Evolutionary conservation across 2,113 vertebrate species (phyloP).

Genomic region (Microcebus jonahi): DNA sequence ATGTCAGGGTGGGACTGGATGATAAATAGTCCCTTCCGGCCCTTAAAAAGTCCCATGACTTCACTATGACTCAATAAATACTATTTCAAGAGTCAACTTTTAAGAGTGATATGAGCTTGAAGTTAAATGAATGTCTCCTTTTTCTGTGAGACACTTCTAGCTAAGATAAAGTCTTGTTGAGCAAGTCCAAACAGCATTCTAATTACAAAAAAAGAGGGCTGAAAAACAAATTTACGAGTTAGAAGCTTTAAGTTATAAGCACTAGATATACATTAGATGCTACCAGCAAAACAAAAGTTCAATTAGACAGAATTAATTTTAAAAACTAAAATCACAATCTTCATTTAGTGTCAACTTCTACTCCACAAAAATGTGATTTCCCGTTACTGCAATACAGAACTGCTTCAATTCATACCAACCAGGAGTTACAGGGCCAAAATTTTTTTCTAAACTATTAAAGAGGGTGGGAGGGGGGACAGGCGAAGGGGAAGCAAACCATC

Average conservation of each 20-base stretch:
- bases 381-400: conserved; percentile 9
- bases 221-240: neutral
- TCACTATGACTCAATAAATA: conserved; percentile 72
- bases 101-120: neutral
- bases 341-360: conserved; percentile 23
- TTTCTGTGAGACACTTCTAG: conserved; percentile 42
- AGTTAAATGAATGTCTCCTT: conserved; percentile 24
- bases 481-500: conserved; percentile 39
- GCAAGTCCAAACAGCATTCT: neutral
- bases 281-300: conserved; percentile 31
- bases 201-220: conserved; percentile 2
- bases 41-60: conserved; percentile 70
- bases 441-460: conserved; percentile 31
- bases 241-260: neutral
- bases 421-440: conserved; percentile 14
- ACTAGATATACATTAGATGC: neutral
- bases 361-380: conserved; percentile 36
- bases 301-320: neutral
- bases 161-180: conserved; percentile 19
- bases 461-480: neutral
- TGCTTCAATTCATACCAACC: neutral
- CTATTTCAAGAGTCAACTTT: conserved; percentile 63
- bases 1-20: conserved; percentile 57
- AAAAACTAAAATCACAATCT: conserved; percentile 27
- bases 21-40: conserved; percentile 67